A percentile compares a stretch with the other conserved stretches of the same genome.
phyloP scores from a whole-genome alignment of 2,888 invertebrate genomes.

The Ommatoiulus sabulosus region DNA sequence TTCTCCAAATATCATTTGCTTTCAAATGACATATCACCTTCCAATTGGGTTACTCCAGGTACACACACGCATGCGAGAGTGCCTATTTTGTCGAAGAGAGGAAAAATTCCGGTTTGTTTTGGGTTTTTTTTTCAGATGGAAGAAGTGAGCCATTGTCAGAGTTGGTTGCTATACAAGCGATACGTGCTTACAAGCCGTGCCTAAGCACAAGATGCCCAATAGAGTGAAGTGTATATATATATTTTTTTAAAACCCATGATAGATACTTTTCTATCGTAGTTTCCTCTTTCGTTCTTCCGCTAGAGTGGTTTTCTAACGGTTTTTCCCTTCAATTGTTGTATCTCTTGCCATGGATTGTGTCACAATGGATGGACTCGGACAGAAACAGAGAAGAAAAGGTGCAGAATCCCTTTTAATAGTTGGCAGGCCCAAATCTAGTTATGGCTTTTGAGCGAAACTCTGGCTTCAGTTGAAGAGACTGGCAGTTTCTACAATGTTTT shows the following conservation, averaged over 20 bases:
- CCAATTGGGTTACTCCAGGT: conserved; percentile 10
- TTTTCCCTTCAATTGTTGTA: conserved; percentile 5
- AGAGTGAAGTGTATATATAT: neutral
- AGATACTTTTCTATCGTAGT: conserved; percentile 17
- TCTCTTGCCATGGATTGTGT: neutral
- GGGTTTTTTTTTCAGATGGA: neutral
- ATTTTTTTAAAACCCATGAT: conserved; percentile 5
- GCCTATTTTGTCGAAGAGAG: neutral
- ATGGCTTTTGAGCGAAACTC: conserved; percentile 6
- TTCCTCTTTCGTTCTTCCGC: conserved; percentile 15
- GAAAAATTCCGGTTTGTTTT: neutral
- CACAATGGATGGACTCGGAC: neutral
- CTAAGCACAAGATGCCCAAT: neutral
- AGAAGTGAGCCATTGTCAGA: neutral
- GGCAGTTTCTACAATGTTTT: conserved; percentile 15
- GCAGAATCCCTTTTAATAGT: conserved; percentile 34
- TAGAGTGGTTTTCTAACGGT: conserved; percentile 34
- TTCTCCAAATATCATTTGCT: conserved; percentile 15
- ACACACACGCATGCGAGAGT: neutral
- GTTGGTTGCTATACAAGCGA: neutral
- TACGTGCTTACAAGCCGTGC: neutral
- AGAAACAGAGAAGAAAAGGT: conserved; percentile 34
- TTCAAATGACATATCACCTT: conserved; percentile 28
- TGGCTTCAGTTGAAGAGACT: neutral
- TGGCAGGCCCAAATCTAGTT: conserved; percentile 34